Evolutionary conservation across 2,113 vertebrate species (phyloP).

Genomic region (Corvus moneduloides): DNA sequence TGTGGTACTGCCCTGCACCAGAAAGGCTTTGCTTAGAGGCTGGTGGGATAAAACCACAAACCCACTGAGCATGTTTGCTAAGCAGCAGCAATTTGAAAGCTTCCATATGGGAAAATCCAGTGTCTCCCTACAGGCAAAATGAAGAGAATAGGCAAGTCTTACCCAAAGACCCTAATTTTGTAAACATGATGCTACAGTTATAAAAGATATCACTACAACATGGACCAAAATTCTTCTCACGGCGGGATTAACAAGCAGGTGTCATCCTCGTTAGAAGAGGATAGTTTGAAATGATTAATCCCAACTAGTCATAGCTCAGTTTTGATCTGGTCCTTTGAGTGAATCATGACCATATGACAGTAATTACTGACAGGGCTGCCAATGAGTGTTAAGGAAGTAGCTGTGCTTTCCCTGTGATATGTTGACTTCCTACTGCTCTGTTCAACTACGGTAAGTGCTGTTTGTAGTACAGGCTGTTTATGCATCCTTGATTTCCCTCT

Average conservation of each 20-base stretch:
- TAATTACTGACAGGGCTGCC: background rate
- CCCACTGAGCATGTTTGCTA: background rate
- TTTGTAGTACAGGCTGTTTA: background rate
- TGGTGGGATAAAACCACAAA: constrained; percentile 62
- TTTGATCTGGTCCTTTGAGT: background rate
- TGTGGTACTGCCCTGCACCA: constrained; percentile 51
- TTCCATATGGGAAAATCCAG: constrained; percentile 24
- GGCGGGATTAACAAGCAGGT: background rate
- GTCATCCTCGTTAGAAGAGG: background rate
- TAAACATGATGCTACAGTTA: background rate
- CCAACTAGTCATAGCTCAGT: background rate
- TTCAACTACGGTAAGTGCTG: background rate
- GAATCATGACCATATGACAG: background rate
- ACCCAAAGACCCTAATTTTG: background rate
- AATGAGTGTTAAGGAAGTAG: background rate
- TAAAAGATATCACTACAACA: background rate
- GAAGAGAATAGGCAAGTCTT: background rate
- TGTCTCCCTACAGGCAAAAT: background rate
- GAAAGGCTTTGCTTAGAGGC: constrained; percentile 56
- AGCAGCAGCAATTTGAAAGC: constrained; percentile 43
- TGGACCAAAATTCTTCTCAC: background rate
- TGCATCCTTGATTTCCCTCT: background rate
- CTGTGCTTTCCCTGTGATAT: background rate
- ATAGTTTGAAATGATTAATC: background rate
- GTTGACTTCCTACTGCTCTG: background rate